Base-by-base conservation (phyloP, 2,888 invertebrate species). In the Diogma glabrata region DNA sequence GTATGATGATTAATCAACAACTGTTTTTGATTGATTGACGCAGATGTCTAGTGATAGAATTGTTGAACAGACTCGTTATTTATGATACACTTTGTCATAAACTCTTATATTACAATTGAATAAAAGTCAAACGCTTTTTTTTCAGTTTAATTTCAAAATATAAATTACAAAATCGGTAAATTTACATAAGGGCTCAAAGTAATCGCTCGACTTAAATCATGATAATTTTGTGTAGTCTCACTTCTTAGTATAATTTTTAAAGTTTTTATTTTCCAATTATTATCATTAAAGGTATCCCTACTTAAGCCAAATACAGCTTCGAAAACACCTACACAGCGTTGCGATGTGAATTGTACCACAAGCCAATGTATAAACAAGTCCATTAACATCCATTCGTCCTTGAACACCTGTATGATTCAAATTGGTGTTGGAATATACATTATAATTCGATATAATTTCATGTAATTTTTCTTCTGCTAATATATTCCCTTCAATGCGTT, bases 181-280 rank as follows among this genome's bases (percentile, higher is more conserved):
- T 9, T 26, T 33, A 53, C 33, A n/a, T n/a, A n/a, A n/a, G n/a
- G n/a, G n/a, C n/a, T n/a, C n/a, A n/a, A n/a, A n/a, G n/a, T n/a
- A n/a, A n/a, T n/a, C n/a, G n/a, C n/a, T n/a, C n/a, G n/a, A n/a
- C n/a, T n/a, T n/a, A n/a, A n/a, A n/a, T n/a, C n/a, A n/a, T n/a
- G n/a, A n/a, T n/a, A n/a, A n/a, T 17, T 26, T 17, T 43, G 26
- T 9, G 17, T 23, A 3, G 24, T 45, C 8, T 45, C 59, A 57
- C 71, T 73, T 46, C 66, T 65, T 36, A 77, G 62, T 53, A 70
- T 60, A 19, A 76, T 60, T 57, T 75, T 69, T 8, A 74, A 71
- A n/a, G 69, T 73, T 62, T 81, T 82, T 19, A 82, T 75, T 65
- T 81, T 82, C 79, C 80, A 84, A 60, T 79, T 81, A 60, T 81